These are phyloP conservation scores for Pungitius pungitius DNA, from an alignment of 2,113 vertebrate species.

Conservation along the genomic window DNA sequence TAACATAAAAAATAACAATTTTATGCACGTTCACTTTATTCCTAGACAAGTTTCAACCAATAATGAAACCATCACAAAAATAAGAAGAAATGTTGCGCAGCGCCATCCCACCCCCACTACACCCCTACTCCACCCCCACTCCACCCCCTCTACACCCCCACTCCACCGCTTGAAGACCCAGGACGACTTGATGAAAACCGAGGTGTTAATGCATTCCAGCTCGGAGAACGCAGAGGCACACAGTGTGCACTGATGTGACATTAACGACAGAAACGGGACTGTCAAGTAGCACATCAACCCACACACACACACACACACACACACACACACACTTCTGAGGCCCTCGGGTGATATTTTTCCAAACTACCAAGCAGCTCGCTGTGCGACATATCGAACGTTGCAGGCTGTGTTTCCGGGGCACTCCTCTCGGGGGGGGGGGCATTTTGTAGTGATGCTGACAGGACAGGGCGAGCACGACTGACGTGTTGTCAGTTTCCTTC, in stretches of 20 bases:
- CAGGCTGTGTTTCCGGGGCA: slow-evolving; percentile 33
- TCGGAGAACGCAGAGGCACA: slow-evolving; percentile 47
- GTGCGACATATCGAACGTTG: slow-evolving; percentile 16
- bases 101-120: slow-evolving; percentile 41
- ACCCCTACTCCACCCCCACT: slow-evolving; percentile 42
- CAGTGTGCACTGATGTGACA: slow-evolving; percentile 67
- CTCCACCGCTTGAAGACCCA: slow-evolving; percentile 38
- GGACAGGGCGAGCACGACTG: slow-evolving; percentile 46
- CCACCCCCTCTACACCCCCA: slow-evolving; percentile 41
- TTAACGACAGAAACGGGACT: slow-evolving; percentile 59
- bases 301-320: slow-evolving; percentile 14
- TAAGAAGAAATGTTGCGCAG: slow-evolving; percentile 36
- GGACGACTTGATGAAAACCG: slow-evolving; percentile 49
- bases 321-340: slow-evolving; percentile 21
- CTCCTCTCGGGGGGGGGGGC: slow-evolving; percentile 30
- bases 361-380: slow-evolving; percentile 38
- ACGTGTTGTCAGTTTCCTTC: slow-evolving; percentile 57
- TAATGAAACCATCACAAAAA: slow-evolving; percentile 31
- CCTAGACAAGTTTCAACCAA: slow-evolving; percentile 21
- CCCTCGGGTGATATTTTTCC: slow-evolving; percentile 45
- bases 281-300: slow-evolving; percentile 42
- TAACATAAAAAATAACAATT: background rate
- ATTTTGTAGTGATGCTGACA: slow-evolving; percentile 61
- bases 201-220: slow-evolving; percentile 71
- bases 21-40: slow-evolving; percentile 1